Conservation (phyloP, 1,140 invertebrate genomes). For the Ostrea edulis region DNA sequence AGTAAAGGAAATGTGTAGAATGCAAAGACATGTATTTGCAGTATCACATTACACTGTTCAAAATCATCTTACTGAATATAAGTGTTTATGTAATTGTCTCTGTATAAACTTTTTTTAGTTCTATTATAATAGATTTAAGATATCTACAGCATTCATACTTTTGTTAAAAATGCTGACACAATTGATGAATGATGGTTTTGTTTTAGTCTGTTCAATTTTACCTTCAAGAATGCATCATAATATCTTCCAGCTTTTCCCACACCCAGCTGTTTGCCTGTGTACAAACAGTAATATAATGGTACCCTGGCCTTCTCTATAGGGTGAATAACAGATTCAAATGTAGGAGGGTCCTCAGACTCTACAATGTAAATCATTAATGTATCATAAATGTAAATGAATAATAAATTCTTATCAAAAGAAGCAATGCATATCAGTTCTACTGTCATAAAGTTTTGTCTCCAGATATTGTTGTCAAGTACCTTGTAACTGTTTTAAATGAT, state of each 20-base stretch:
- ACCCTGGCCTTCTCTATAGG: neutral
- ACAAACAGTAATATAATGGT: neutral
- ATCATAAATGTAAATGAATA: neutral
- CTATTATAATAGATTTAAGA: no score
- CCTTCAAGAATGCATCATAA: constrained; percentile 9
- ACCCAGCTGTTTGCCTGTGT: constrained; percentile 3
- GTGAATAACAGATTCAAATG: constrained; percentile 19
- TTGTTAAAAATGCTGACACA: no score
- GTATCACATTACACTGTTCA: no score
- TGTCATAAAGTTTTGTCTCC: neutral
- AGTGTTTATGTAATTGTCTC: no score
- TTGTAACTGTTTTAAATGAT: constrained; percentile 17
- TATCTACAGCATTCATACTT: no score
- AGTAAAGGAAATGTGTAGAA: no score
- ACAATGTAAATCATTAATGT: neutral
- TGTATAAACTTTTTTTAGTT: no score
- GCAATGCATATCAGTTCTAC: no score
- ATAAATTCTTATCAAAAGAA: no score
- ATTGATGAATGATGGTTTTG: no score
- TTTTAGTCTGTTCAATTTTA: neutral
- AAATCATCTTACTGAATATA: no score
- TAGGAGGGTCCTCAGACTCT: neutral
- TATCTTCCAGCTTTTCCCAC: constrained; percentile 16
- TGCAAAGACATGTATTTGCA: no score
- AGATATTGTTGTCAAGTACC: neutral